Base-by-base conservation (phyloP, 2,113 vertebrate genomes). In the Bubo scandiacus region DNA sequence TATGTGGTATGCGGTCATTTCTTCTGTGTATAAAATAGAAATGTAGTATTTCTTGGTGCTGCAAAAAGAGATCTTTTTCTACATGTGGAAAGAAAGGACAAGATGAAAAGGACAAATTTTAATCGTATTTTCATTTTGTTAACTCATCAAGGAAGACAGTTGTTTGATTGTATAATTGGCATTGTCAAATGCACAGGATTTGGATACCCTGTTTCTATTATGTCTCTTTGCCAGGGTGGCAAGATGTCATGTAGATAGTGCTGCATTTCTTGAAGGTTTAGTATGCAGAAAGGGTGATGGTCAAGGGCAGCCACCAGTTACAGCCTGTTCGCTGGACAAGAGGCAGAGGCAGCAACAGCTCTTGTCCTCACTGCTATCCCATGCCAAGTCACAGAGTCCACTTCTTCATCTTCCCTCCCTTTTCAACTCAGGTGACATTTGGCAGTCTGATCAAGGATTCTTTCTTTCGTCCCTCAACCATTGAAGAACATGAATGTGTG, bases 111-210 rank as follows among this genome's bases (percentile, higher is more conserved):
- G n/a, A 36, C 1, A 0, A 42, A 32, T 23, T 74, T 91, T 11
- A 36, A 58, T 88, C 3, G 3, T 42, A 4, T 51, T 83, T 90
- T 72, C 13, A 43, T 88, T 77, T 71, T 19, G 47, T 68, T 34
- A 79, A 70, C 47, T 63, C 55, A 13, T 21, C 3, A 22, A 79
- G 40, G 66, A 82, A 22, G n/a, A 15, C 16, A 40, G 1, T 18
- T n/a, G n/a, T n/a, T n/a, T 0, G 0, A 3, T 62, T 4, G 3
- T 26, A 0, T 59, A 62, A 12, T 8, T 32, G 57, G 9, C 47
- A 2, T 12, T 29, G 29, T 91, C 67, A 14, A 13, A 12, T 36
- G 23, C 15, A 0, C 10, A 6, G 68, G 26, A 38, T 65, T 79
- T 63, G 59, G 17, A 16, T n/a, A 16, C n/a, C 19, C 19, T 3